Percentiles rank a stretch among this genome's conserved stretches.
These are phyloP conservation scores for Mesochorus sp. DNA, from an alignment of 2,888 invertebrate species.

Conservation along the genomic window DNA sequence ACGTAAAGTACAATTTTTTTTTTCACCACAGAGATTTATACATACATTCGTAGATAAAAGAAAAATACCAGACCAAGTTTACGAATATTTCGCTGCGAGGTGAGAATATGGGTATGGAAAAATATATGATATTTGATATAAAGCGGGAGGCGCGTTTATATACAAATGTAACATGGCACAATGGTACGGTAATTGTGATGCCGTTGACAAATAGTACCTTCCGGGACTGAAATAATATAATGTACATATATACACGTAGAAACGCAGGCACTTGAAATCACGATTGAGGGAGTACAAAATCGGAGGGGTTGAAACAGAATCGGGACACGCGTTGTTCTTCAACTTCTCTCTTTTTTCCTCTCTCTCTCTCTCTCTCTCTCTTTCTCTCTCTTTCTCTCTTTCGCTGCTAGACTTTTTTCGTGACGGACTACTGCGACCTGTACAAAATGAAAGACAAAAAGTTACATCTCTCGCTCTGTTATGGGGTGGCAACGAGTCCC, in stretches of 20 bases:
- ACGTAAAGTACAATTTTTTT: no score
- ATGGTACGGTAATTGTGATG: conserved; percentile 77
- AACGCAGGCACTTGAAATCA: conserved; percentile 27
- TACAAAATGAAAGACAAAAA: conserved; percentile 77
- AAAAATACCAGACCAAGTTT: no score
- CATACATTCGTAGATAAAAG: no score
- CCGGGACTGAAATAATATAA: conserved; percentile 63
- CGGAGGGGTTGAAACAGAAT: conserved; percentile 62
- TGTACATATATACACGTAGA: conserved; percentile 16
- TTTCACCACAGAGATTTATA: no score
- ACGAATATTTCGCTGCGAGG: not conserved
- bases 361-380: conserved; percentile 60
- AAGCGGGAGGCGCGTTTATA: conserved; percentile 58
- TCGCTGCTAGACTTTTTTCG: conserved; percentile 12
- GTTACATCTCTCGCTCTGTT: conserved; percentile 68
- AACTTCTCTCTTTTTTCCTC: no score
- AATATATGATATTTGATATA: conserved; percentile 57
- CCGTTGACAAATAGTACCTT: conserved; percentile 78
- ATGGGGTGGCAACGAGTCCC: conserved; percentile 82
- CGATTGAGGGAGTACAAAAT: conserved; percentile 42
- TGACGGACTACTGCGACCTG: conserved; percentile 29
- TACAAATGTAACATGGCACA: conserved; percentile 75
- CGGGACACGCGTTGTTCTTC: conserved; percentile 73
- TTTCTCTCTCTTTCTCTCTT: not conserved
- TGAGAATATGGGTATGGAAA: not conserved